Percentiles rank a stretch among this genome's conserved stretches.
Evolutionary conservation across 2,113 vertebrate species (phyloP).

Genomic region (Plestiodon gilberti): DNA sequence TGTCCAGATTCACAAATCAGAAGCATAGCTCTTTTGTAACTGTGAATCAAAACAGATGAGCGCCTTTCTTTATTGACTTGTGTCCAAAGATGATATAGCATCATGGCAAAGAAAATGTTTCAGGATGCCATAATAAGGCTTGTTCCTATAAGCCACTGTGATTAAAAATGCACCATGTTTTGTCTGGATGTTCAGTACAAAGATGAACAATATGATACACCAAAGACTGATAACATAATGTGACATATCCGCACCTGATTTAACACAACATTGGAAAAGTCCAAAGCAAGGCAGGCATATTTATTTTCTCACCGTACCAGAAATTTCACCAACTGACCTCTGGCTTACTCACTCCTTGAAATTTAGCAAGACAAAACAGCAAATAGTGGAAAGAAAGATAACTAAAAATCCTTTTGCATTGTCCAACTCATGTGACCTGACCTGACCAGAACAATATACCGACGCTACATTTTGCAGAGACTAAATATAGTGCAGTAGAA

Average conservation of each 20-base stretch:
- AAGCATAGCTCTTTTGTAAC: conserved; percentile 68
- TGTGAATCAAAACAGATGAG: conserved; percentile 73
- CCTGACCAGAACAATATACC: conserved; percentile 43
- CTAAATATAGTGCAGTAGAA: conserved; percentile 61
- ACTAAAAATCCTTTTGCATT: background rate
- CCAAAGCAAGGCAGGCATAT: background rate
- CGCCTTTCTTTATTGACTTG: conserved; percentile 62
- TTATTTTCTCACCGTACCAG: background rate
- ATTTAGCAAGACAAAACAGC: conserved; percentile 48
- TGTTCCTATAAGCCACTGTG: conserved; percentile 49
- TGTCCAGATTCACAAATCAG: conserved; percentile 57
- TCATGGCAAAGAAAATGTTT: conserved; percentile 67
- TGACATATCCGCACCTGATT: conserved; percentile 54
- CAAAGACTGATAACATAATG: conserved; percentile 52
- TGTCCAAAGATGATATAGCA: conserved; percentile 71
- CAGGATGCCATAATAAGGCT: conserved; percentile 61
- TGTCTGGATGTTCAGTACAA: conserved; percentile 51
- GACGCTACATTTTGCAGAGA: conserved; percentile 64
- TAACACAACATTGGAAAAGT: conserved; percentile 28
- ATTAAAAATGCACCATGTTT: conserved; percentile 65
- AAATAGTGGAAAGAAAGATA: conserved; percentile 36
- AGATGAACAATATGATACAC: conserved; percentile 57
- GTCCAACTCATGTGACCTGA: conserved; percentile 56
- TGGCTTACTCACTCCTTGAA: conserved; percentile 24
- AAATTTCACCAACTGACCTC: conserved; percentile 28